These are phyloP conservation scores for Noturus placidus DNA, from an alignment of 2,113 vertebrate genomes.

Conservation along the genomic window DNA sequence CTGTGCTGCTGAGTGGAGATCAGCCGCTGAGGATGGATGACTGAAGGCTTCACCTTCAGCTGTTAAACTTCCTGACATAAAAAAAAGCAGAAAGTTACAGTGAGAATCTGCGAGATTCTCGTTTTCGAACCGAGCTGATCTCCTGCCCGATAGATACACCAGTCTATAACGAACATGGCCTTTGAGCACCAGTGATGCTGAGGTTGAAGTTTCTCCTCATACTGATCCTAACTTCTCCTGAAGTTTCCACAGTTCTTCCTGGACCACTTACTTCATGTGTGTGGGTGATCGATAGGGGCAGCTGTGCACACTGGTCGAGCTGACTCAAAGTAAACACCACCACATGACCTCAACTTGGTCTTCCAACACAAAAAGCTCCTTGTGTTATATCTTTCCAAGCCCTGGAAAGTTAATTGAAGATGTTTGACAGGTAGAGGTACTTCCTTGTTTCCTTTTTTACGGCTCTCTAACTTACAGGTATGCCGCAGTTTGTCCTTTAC, in stretches of 20 bases:
- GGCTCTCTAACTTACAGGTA: neutral
- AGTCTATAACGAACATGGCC: neutral
- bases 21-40: neutral
- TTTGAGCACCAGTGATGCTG: neutral
- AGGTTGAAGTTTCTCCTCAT: neutral
- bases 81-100: neutral
- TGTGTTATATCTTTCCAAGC: neutral
- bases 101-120: neutral
- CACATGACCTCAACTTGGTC: neutral
- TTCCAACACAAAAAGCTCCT: neutral
- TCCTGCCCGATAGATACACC: neutral
- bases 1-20: neutral
- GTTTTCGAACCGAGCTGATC: neutral
- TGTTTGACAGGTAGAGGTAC: neutral
- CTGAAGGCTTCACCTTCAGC: constrained; percentile 12
- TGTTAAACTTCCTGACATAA: neutral
- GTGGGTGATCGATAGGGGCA: neutral
- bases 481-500: neutral
- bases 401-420: neutral
- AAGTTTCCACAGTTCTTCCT: neutral
- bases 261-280: neutral
- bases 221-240: too few relatives aligned
- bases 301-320: too few relatives aligned
- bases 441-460: neutral
- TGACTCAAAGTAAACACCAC: neutral